Base-by-base conservation (phyloP, 2,888 invertebrate genomes). In the Netelia melanura region DNA sequence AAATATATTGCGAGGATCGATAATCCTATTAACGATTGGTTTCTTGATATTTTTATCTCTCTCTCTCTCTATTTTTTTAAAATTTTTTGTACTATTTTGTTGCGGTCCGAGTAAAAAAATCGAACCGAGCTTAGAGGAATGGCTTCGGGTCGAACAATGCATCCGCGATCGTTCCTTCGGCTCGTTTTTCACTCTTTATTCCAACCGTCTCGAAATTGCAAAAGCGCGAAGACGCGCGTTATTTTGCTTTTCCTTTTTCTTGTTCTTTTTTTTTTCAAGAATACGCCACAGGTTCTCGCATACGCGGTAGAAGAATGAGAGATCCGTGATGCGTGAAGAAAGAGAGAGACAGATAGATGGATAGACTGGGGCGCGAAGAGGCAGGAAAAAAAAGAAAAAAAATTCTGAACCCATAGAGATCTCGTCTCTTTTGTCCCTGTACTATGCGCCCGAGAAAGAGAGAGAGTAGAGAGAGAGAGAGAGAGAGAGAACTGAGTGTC, bases 321-420 rank as follows among this genome's bases (percentile, higher is more conserved):
- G 70, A 70, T 71, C 43, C 70, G 52, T 71, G 80, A 72, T 77
- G 84, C 78, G 77, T 78, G 78, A 84, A 84, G 81, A 74, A 68
- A 48, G 48, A 48, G 48, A 48, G 48, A 48, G 48, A 48, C 0
- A 48, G 48, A 48, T 2, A 48, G 11, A 48, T 48, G 14, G 14
- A 48, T 48, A 14, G 44, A 68, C 62, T 21, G 70, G 48, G 48
- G 68, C 72, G 68, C 67, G 67, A 23, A 52, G 67, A 76, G 44
- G 52, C 64, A 38, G 68, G 74, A 77, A 81, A 84, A 30, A 30
- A 30, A 30, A 30, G 5, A 30, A 30, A 30, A 30, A 30, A 81
- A 81, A 62, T 81, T 48, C 72, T 48, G 30, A 48, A 56, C 77
- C 68, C 68, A 52, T 62, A 78, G 62, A 74, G 72, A 81, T 64